Evolutionary conservation across 1,140 invertebrate genomes (phyloP), one percentile per base, ranked within the genome.

Genomic region (Gryllus bimaculatus): DNA sequence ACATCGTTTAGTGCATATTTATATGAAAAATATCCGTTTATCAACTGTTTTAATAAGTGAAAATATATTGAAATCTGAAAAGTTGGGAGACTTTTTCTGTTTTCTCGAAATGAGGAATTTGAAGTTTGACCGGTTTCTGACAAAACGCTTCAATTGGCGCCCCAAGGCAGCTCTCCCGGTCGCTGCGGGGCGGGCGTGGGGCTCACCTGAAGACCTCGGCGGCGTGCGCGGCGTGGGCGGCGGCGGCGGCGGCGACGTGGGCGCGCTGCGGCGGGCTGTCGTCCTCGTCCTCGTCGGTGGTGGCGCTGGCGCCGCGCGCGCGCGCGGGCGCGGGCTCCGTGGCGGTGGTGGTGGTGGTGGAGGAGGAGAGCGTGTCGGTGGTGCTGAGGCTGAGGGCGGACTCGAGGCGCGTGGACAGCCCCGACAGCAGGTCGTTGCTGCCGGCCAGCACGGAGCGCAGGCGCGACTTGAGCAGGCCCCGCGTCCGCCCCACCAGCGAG

Each of bases 381-480:
- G 80, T 81, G 73, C 76, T 80, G 21, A 80, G 48, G 47, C 80
- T 81, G 75, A 81, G 76, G 4, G 80, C 80, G 49, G 80, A 81
- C 26, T 79, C 80, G 8, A 81, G 66, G 26, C 77, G 48, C 20
- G 80, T 80, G 13, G 79, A 80, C 12, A 81, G 18, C 8, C 80
- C 80, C 8, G 73, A 74, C 15, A 81, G 39, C 8, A 81, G 7
- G 73, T 79, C 80, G 75, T 78, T 81, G 77, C 80, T 81, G 47
- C 80, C 80, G 8, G 79, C 80, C 15, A 79, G 13, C 76, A 81
- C 78, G 18, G 76, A 79, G n/a, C n/a, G 39, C 26, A 81, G 75
- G 13, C 80, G 54, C 47, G 77, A 78, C 48, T 75, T 79, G 8
- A 81, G 66, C 18, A 79, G 39, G 15, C 80, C 80, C 18, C 76